phyloP scores from a whole-genome alignment of 2,888 invertebrate genomes.

The Tholera decimalis region DNA sequence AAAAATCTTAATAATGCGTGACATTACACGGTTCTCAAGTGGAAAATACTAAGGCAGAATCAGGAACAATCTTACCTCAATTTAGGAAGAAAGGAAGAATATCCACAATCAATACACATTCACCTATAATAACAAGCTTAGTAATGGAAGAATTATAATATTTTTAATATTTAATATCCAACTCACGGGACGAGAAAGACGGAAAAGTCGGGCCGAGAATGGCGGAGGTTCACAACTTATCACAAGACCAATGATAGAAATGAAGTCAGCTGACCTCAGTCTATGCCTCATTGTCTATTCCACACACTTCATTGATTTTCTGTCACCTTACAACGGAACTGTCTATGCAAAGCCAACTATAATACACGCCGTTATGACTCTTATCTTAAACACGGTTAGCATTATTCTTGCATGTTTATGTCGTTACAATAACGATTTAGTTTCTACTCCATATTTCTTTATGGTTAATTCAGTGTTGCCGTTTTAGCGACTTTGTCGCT shows the following conservation, averaged over 20 bases:
- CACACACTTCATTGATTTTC: constrained; percentile 80
- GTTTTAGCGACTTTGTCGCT: too few relatives aligned
- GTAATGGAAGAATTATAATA: constrained; percentile 66
- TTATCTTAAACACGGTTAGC: fast-evolving
- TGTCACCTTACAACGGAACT: constrained; percentile 17
- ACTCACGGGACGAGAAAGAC: constrained; percentile 90
- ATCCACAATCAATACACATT: constrained; percentile 76
- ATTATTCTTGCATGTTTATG: constrained; percentile 1
- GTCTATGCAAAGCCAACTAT: background rate
- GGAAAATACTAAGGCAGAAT: constrained; percentile 75
- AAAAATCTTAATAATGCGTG: constrained; percentile 66
- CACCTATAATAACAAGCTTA: constrained; percentile 73
- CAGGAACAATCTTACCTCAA: constrained; percentile 78
- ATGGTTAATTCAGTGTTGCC: too few relatives aligned
- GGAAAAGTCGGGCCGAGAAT: constrained; percentile 90
- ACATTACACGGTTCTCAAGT: constrained; percentile 70
- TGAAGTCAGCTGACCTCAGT: constrained; percentile 90
- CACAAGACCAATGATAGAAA: constrained; percentile 91
- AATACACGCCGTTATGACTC: constrained; percentile 11
- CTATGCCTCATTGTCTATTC: constrained; percentile 84
- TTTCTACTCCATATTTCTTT: constrained; percentile 2
- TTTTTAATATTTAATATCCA: constrained; percentile 75
- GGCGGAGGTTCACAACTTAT: constrained; percentile 90
- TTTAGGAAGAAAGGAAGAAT: constrained; percentile 60
- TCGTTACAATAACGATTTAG: background rate